Evolutionary conservation across 2,888 invertebrate genomes (phyloP).

Genomic region (Eremobia ochroleuca): DNA sequence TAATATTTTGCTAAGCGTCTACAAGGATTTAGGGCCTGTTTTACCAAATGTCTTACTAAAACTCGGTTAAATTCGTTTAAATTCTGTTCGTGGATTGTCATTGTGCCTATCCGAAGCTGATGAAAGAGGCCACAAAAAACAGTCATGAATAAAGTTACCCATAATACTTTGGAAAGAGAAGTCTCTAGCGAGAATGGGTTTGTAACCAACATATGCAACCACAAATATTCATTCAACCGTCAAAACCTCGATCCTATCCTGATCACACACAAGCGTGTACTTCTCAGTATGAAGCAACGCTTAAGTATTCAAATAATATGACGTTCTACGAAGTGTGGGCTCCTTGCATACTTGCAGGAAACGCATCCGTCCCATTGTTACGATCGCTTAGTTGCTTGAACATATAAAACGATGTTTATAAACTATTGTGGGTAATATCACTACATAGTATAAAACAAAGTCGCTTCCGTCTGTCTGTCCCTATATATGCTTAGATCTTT

Average conservation of each 20-base stretch:
- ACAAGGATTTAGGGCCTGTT: neutral
- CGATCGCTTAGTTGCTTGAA: conserved; percentile 65
- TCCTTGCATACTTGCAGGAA: conserved; percentile 74
- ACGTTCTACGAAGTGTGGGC: conserved; percentile 69
- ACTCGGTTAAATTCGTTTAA: neutral
- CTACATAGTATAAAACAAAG: no score
- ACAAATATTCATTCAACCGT: conserved; percentile 19
- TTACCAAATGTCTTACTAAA: neutral
- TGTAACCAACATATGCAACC: neutral
- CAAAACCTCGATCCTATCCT: conserved; percentile 36
- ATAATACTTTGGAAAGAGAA: neutral
- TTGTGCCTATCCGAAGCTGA: neutral
- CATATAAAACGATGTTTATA: conserved; percentile 54
- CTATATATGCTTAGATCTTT: no score
- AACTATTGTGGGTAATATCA: conserved; percentile 35
- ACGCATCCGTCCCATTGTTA: conserved; percentile 80
- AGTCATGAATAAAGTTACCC: neutral
- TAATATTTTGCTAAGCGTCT: neutral
- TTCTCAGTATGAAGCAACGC: conserved; percentile 58
- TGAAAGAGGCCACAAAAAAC: neutral
- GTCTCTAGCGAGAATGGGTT: neutral
- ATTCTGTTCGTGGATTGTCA: neutral
- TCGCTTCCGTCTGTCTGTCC: no score
- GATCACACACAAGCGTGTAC: conserved; percentile 42
- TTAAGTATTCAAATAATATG: conserved; percentile 63